Evolutionary conservation across 1,140 invertebrate genomes (phyloP).

Genomic region (Drosophila busckii): DNA sequence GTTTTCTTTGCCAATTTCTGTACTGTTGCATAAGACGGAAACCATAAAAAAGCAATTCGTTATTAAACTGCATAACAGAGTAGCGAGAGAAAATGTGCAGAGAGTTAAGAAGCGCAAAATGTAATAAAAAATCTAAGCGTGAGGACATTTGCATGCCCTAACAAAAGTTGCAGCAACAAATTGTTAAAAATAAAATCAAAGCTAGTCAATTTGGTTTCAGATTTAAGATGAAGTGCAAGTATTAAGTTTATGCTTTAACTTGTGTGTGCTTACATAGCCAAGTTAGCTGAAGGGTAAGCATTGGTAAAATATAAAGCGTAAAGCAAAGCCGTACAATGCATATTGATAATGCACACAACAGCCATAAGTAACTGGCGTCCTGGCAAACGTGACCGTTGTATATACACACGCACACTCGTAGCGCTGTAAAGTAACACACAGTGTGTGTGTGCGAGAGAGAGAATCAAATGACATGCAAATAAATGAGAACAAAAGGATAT

Average conservation of each 20-base stretch:
- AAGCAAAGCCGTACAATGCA: constrained; percentile 50
- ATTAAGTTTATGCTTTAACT: no score
- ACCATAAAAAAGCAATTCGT: constrained; percentile 75
- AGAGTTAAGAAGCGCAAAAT: constrained; percentile 28
- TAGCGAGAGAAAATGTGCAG: constrained; percentile 10
- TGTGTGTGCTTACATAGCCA: not conserved
- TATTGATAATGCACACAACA: constrained; percentile 75
- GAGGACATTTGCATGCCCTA: no score
- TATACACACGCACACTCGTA: not conserved
- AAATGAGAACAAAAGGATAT: constrained; percentile 74
- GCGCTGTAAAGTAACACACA: not conserved
- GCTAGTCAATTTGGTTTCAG: no score
- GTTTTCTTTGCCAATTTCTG: constrained; percentile 62
- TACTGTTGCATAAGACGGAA: constrained; percentile 64
- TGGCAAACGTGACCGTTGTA: constrained; percentile 61
- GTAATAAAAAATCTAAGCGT: not conserved
- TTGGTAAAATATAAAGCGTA: constrained; percentile 55
- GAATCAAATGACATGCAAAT: constrained; percentile 73
- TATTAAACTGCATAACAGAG: constrained; percentile 66
- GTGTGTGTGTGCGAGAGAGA: not conserved
- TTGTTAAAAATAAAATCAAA: no score
- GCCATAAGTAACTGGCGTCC: constrained; percentile 69
- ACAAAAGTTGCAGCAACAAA: no score
- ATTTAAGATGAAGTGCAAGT: no score
- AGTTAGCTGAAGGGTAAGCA: constrained; percentile 8